A percentile compares a stretch with the other conserved stretches of the same genome.
Conservation (phyloP, 2,888 invertebrate genomes). For the Ypsolopha scabrella region DNA sequence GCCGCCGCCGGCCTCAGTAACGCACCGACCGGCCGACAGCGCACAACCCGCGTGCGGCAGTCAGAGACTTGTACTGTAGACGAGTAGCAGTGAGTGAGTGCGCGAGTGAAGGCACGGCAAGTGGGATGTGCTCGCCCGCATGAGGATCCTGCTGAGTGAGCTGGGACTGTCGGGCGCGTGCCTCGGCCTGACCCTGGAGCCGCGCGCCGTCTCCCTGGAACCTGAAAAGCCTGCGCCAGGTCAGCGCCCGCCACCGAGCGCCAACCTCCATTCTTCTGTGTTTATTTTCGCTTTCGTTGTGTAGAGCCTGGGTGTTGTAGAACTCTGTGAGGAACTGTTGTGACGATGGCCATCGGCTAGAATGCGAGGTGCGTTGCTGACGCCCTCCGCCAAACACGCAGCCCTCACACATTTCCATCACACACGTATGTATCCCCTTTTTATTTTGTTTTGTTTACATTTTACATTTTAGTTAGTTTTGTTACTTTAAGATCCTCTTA, state of each 20-base stretch:
- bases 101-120: slow-evolving; percentile 53
- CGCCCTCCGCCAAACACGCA: slow-evolving; percentile 64
- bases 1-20: slow-evolving; percentile 69
- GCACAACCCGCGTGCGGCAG: slow-evolving; percentile 39
- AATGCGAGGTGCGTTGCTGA: slow-evolving; percentile 70
- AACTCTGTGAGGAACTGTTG: slow-evolving; percentile 62
- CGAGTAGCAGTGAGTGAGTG: slow-evolving; percentile 46
- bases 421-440: slow-evolving; percentile 62
- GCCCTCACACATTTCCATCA: slow-evolving; percentile 61
- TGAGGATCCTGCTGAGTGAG: slow-evolving; percentile 71
- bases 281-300: slow-evolving; percentile 70
- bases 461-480: slow-evolving; percentile 21
- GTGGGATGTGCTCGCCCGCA: slow-evolving; percentile 60
- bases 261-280: slow-evolving; percentile 57
- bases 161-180: slow-evolving; percentile 68
- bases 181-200: slow-evolving; percentile 67
- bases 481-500: slow-evolving; percentile 17
- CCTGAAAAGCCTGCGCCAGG: slow-evolving; percentile 64
- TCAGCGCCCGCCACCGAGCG: slow-evolving; percentile 63
- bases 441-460: slow-evolving; percentile 33
- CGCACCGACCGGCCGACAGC: slow-evolving; percentile 64
- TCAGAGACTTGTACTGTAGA: slow-evolving; percentile 5
- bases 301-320: slow-evolving; percentile 63
- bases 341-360: slow-evolving; percentile 68
- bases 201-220: slow-evolving; percentile 60